Conservation (phyloP, 2,797 vertebrate genomes). For the Oreochromis grahami region DNA sequence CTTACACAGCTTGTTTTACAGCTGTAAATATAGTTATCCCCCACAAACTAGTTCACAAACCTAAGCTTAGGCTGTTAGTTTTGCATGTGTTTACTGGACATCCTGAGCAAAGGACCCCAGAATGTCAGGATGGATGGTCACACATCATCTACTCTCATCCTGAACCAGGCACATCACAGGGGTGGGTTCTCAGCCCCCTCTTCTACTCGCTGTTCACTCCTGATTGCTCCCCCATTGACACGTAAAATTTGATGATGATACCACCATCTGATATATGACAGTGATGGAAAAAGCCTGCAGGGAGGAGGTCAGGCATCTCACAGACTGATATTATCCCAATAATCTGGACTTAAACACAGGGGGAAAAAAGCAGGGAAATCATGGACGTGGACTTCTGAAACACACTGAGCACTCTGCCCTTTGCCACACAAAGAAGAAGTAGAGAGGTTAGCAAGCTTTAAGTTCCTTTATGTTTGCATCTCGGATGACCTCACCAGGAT, state of each 20-base stretch:
- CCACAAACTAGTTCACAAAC: neutral
- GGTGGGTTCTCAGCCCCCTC: neutral
- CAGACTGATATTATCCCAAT: neutral
- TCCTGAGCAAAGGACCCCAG: neutral
- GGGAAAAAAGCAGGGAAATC: neutral
- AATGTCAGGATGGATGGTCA: neutral
- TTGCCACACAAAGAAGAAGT: neutral
- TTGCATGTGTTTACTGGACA: neutral
- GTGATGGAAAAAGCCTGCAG: neutral
- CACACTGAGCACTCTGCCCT: neutral
- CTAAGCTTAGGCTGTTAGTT: neutral
- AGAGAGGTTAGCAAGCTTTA: neutral
- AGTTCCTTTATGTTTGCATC: neutral
- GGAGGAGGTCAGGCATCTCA: neutral
- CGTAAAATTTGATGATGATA: neutral
- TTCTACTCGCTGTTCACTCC: neutral
- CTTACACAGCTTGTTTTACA: neutral
- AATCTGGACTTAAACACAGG: neutral
- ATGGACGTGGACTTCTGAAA: neutral
- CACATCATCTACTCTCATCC: too few relatives aligned
- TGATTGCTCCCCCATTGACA: neutral
- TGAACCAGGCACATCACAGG: neutral
- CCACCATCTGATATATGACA: neutral
- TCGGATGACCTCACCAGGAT: rapidly evolving
- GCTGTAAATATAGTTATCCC: neutral